Evolutionary conservation across 2,888 invertebrate species (phyloP).

Genomic region (Silvanus unidentatus): DNA sequence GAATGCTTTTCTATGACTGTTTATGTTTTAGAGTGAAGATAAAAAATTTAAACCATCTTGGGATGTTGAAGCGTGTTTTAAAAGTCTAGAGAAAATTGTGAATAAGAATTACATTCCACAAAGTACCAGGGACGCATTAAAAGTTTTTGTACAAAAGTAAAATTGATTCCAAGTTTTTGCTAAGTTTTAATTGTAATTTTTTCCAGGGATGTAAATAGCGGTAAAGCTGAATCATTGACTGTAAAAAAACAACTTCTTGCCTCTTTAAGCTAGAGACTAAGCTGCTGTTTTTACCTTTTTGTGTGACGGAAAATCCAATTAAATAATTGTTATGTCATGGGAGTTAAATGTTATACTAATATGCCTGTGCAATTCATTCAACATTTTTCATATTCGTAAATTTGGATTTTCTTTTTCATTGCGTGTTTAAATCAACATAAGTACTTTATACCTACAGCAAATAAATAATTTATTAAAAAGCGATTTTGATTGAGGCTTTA

Average conservation of each 20-base stretch:
- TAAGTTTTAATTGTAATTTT: slow-evolving; percentile 10
- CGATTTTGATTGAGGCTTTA: too few relatives aligned
- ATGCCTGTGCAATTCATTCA: too few relatives aligned
- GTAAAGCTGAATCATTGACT: slow-evolving; percentile 19
- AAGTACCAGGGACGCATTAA: slow-evolving; percentile 48
- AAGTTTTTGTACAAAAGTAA: slow-evolving; percentile 50
- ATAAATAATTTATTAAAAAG: too few relatives aligned
- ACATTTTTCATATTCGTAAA: too few relatives aligned
- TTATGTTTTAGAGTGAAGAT: slow-evolving; percentile 58
- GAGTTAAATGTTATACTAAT: too few relatives aligned
- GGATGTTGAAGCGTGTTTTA: slow-evolving; percentile 58
- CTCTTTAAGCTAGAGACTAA: slow-evolving; percentile 16
- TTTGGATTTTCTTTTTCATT: too few relatives aligned
- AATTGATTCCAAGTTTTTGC: slow-evolving; percentile 1
- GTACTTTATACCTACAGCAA: too few relatives aligned
- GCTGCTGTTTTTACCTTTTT: slow-evolving; percentile 6
- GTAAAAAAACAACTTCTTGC: slow-evolving; percentile 27
- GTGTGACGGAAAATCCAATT: too few relatives aligned
- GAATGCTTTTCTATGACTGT: not conserved
- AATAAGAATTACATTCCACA: slow-evolving; percentile 51
- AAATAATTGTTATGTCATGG: too few relatives aligned
- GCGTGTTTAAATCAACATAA: too few relatives aligned
- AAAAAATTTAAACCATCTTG: slow-evolving; percentile 57
- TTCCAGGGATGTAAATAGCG: slow-evolving; percentile 28
- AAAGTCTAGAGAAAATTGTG: slow-evolving; percentile 51